Conservation (phyloP, 2,888 invertebrate genomes). For the Matsumyia berberina region DNA sequence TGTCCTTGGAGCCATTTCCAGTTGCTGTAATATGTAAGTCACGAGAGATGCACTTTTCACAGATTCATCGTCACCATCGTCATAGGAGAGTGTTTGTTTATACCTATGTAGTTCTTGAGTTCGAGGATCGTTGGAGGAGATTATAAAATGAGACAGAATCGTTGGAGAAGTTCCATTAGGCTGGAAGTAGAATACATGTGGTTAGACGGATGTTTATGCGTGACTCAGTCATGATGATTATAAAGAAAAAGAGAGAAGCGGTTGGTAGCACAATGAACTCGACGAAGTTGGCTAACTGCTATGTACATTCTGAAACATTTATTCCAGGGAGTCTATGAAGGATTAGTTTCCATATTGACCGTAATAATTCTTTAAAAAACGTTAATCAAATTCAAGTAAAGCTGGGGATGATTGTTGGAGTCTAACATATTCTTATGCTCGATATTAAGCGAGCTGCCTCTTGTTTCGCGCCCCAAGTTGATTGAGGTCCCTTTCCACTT, state of each 20-base stretch:
- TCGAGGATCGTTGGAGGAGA: conserved; percentile 36
- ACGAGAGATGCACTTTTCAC: conserved; percentile 67
- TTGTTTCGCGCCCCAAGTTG: too few species aligned
- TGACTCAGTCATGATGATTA: conserved; percentile 63
- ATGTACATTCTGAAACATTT: too few species aligned
- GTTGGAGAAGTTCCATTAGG: conserved; percentile 51
- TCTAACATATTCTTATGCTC: too few species aligned
- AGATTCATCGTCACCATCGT: conserved; percentile 30
- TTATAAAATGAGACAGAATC: conserved; percentile 38
- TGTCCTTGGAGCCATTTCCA: conserved; percentile 72
- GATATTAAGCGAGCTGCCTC: too few species aligned
- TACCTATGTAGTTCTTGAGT: conserved; percentile 55
- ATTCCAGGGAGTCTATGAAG: too few species aligned
- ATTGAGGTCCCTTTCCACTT: too few species aligned
- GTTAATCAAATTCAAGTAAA: too few species aligned
- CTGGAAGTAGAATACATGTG: background rate
- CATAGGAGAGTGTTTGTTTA: conserved; percentile 57
- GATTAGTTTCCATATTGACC: too few species aligned
- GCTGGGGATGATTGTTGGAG: too few species aligned
- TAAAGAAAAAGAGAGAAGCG: conserved; percentile 4
- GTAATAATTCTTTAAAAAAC: too few species aligned
- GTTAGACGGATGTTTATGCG: conserved; percentile 63
- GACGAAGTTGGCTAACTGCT: too few species aligned
- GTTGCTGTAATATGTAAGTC: conserved; percentile 73
- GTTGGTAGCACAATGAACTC: too few species aligned